These are phyloP conservation scores for Dicranocentrus wangi DNA, from an alignment of 2,888 invertebrate genomes.

Conservation along the genomic window DNA sequence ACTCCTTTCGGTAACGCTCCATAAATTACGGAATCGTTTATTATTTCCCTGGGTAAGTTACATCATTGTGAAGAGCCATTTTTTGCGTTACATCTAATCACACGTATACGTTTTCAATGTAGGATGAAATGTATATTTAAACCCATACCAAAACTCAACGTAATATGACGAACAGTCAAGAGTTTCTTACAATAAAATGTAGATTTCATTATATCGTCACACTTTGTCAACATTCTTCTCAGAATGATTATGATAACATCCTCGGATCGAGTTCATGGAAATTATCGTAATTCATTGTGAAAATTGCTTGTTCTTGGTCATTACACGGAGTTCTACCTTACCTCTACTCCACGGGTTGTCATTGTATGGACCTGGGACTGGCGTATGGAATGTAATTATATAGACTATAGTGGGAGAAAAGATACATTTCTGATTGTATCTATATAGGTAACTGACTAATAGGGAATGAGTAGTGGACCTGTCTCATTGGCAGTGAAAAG, in stretches of 20 bases:
- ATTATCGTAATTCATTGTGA: conserved; percentile 52
- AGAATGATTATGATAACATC: conserved; percentile 52
- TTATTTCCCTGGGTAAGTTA: conserved; percentile 36
- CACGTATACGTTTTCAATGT: too few species aligned
- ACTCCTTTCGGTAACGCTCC: conserved; percentile 69
- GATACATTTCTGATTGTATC: too few species aligned
- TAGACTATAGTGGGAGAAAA: conserved; percentile 1
- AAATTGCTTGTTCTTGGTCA: conserved; percentile 51
- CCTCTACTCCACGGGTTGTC: background rate
- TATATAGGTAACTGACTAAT: too few species aligned
- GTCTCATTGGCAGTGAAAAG: too few species aligned
- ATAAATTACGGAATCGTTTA: conserved; percentile 72
- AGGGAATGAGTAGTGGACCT: too few species aligned
- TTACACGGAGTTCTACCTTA: background rate
- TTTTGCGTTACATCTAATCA: too few species aligned
- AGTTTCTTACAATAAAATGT: too few species aligned
- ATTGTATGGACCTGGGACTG: background rate
- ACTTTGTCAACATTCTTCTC: conserved; percentile 49
- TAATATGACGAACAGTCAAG: too few species aligned
- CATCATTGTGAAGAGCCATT: background rate
- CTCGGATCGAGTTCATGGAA: conserved; percentile 49
- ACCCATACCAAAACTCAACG: too few species aligned
- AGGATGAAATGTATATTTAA: too few species aligned
- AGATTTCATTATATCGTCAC: conserved; percentile 31
- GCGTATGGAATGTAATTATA: conserved; percentile 4